Evolutionary conservation across 2,797 vertebrate species (phyloP), one percentile per base, ranked within the genome.

Genomic region (Spinus olivaceus): DNA sequence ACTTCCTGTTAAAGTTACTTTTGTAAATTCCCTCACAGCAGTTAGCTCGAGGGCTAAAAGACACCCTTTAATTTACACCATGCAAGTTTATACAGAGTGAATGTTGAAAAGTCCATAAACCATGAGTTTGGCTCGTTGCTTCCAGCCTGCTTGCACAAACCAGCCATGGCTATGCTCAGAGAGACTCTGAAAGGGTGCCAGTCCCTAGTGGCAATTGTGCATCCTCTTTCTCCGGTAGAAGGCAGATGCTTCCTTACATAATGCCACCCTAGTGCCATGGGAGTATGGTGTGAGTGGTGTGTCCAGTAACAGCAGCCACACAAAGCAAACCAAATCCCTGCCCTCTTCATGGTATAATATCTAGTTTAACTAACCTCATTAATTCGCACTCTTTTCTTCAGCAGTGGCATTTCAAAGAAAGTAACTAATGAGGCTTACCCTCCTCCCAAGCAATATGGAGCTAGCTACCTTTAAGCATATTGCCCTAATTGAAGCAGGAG

Each of bases 1-100:
- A 27, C 21, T 95, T 92, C 37, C 24, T 0, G 1, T 65, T 79
- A 33, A 44, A 93, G 66, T 85, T 72, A n/a, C 64, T 96, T 96
- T 86, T 86, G 64, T 72, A 81, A 81, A 82, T 93, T 91, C 28
- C 49, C 50, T 92, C 47, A 49, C 37, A 88, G 65, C 82, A 67
- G 87, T 82, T 94, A 95, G 23, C 74, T 88, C 54, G 65, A 95
- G 32, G 50, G 44, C 57, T 85, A 24, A 81, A n/a, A 63, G 20
- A 8, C 41, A 59, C 65, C 30, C 39, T 35, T 94, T 86, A 72
- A 78, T 86, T 72, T 82, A 80, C 32, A 67, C 53, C 39, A 16
- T 72, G 21, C 19, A 88, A 41, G 60, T 76, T 78, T 60, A 57
- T 53, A 53, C 11, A 46, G 51, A 65, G 42, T 8, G 16, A 89